Conservation (phyloP, 2,888 invertebrate genomes). For the Agelastica alni region DNA sequence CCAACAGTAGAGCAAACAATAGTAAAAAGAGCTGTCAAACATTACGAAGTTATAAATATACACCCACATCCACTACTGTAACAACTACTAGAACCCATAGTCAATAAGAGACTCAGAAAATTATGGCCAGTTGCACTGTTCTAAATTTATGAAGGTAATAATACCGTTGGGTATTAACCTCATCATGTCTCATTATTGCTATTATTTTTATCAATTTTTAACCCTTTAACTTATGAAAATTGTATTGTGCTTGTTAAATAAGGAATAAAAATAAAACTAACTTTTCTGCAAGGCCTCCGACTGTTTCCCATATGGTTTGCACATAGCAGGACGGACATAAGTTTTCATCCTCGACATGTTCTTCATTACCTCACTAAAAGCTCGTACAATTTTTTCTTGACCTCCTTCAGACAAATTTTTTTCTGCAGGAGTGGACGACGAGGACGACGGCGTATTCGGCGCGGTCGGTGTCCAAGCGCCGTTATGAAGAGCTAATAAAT, state of each 20-base stretch:
- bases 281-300: constrained; percentile 88
- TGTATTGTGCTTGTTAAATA: too few species aligned
- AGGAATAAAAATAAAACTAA: too few species aligned
- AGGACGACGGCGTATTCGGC: constrained; percentile 26
- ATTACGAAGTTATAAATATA: too few species aligned
- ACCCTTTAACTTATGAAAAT: not conserved
- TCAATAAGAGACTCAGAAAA: too few species aligned
- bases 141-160: too few species aligned
- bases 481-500: constrained; percentile 69
- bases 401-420: constrained; percentile 61
- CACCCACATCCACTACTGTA: too few species aligned
- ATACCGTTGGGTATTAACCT: too few species aligned
- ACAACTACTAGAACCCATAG: too few species aligned
- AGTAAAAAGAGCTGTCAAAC: too few species aligned
- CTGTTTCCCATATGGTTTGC: constrained; percentile 88
- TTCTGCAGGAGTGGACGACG: constrained; percentile 42
- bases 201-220: too few species aligned
- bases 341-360: constrained; percentile 89
- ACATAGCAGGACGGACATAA: constrained; percentile 86
- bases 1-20: too few species aligned
- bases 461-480: constrained; percentile 63
- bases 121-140: too few species aligned
- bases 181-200: constrained; percentile 10
- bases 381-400: constrained; percentile 84
- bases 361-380: constrained; percentile 84